A percentile compares a stretch with the other conserved stretches of the same genome.
phyloP scores from a whole-genome alignment of 2,888 invertebrate species.

The Napeogenes sylphis region DNA sequence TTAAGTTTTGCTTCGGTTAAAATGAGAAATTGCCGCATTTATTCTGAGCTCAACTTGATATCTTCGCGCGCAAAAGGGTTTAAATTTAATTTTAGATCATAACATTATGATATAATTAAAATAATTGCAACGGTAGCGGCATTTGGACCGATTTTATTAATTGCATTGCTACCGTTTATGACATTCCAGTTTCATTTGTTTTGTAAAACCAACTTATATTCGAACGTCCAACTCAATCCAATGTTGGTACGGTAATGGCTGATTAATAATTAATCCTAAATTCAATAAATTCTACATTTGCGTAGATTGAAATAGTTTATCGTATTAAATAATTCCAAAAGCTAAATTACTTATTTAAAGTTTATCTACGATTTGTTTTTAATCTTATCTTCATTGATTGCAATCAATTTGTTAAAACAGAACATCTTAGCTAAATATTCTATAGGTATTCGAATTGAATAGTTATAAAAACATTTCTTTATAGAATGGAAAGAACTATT shows the following conservation, averaged over 20 bases:
- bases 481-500: too few relatives aligned
- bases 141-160: slow-evolving; percentile 20
- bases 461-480: too few relatives aligned
- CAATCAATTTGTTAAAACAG: slow-evolving; percentile 36
- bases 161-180: slow-evolving; percentile 10
- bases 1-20: slow-evolving; percentile 75
- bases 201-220: background rate
- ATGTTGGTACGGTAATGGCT: too few relatives aligned
- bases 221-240: too few relatives aligned
- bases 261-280: too few relatives aligned
- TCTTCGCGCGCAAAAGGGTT: slow-evolving; percentile 61
- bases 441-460: too few relatives aligned
- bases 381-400: slow-evolving; percentile 41
- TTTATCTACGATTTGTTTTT: slow-evolving; percentile 4
- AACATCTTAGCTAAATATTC: too few relatives aligned
- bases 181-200: background rate
- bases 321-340: background rate
- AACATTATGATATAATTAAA: slow-evolving; percentile 66
- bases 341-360: background rate
- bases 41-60: slow-evolving; percentile 72
- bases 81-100: slow-evolving; percentile 70
- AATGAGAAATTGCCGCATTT: slow-evolving; percentile 74
- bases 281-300: too few relatives aligned
- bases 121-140: slow-evolving; percentile 49
- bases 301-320: background rate